These are phyloP conservation scores for Drosophila ercepeae DNA, from an alignment of 1,140 invertebrate species.

Conservation along the genomic window DNA sequence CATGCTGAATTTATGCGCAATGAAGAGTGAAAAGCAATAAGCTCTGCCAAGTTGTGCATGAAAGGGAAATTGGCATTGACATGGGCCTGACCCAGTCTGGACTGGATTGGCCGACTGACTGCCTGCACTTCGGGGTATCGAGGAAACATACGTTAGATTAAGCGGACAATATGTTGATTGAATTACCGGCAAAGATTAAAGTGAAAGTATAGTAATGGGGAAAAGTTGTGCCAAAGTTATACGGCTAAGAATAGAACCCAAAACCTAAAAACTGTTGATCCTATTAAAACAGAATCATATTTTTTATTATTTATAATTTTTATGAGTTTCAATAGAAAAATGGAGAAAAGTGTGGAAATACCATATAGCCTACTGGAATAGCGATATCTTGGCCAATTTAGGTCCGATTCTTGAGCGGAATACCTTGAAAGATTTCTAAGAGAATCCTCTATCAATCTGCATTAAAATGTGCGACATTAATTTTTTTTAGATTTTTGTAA, in stretches of 20 bases:
- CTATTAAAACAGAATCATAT: too few species aligned
- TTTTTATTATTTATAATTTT: too few species aligned
- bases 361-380: too few species aligned
- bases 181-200: conserved; percentile 23
- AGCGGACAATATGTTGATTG: conserved; percentile 50
- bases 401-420: too few species aligned
- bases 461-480: too few species aligned
- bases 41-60: conserved; percentile 78
- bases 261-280: not conserved
- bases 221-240: conserved; percentile 4
- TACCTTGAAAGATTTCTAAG: too few species aligned
- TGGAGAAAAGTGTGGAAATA: too few species aligned
- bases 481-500: too few species aligned
- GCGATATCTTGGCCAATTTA: too few species aligned
- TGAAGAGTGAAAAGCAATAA: conserved; percentile 80
- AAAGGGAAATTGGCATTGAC: conserved; percentile 76
- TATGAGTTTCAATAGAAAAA: too few species aligned
- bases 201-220: not conserved
- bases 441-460: too few species aligned
- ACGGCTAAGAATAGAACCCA: too few species aligned
- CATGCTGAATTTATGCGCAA: conserved; percentile 76
- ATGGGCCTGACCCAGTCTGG: conserved; percentile 33
- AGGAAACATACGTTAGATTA: conserved; percentile 19
- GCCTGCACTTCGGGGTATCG: not conserved
- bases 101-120: not conserved